These are phyloP conservation scores for Galaxias olidus DNA, from an alignment of 2,797 vertebrate genomes.

Conservation along the genomic window DNA sequence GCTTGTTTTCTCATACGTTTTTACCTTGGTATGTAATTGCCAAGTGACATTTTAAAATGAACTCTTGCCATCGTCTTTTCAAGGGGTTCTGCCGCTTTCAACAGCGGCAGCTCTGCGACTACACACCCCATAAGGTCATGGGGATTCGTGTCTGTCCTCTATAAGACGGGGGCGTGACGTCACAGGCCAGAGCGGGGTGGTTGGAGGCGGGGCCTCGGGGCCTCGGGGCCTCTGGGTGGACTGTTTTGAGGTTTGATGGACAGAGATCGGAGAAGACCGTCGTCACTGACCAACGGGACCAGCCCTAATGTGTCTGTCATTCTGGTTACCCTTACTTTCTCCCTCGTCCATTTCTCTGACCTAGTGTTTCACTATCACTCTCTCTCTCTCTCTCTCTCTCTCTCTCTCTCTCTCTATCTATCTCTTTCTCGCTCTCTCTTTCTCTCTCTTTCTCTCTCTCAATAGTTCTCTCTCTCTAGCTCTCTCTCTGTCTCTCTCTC, in stretches of 20 bases:
- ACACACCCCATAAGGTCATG: too few species aligned
- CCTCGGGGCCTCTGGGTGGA: background rate
- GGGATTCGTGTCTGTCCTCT: too few species aligned
- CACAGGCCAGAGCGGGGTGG: background rate
- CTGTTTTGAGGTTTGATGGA: slow-evolving; percentile 1
- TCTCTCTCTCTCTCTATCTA: slow-evolving; percentile 5
- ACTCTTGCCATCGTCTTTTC: too few species aligned
- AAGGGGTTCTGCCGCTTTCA: too few species aligned
- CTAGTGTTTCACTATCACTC: slow-evolving; percentile 2
- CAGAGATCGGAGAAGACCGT: background rate
- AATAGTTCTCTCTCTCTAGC: background rate
- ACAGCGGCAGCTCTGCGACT: too few species aligned
- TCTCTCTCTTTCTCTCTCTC: background rate
- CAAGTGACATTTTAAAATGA: too few species aligned
- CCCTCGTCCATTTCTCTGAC: background rate
- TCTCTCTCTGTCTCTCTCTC: background rate
- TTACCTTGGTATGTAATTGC: too few species aligned
- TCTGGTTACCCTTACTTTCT: background rate
- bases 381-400: background rate
- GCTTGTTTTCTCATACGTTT: too few species aligned
- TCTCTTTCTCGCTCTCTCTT: background rate
- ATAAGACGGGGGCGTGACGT: background rate
- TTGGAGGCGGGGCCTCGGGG: background rate
- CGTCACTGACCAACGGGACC: background rate
- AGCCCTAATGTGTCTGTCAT: slow-evolving; percentile 5